These are phyloP conservation scores for Acleris emargana DNA, from an alignment of 2,888 invertebrate species.

Conservation along the genomic window DNA sequence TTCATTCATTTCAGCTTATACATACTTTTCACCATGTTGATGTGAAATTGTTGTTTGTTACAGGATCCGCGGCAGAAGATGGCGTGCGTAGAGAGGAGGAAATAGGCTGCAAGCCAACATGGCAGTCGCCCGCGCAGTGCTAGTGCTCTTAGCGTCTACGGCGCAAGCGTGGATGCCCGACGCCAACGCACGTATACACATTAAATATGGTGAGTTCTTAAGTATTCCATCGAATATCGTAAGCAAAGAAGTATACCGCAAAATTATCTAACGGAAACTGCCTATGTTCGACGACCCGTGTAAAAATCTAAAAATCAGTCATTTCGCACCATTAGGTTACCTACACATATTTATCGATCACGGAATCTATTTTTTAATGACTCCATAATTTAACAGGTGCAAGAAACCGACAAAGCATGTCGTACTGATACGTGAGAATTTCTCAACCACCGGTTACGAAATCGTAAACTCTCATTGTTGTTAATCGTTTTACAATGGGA, in stretches of 20 bases:
- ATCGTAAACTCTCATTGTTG: constrained; percentile 68
- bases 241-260: no score
- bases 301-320: not conserved
- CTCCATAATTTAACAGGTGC: constrained; percentile 50
- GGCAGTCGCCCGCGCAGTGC: constrained; percentile 81
- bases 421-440: constrained; percentile 70
- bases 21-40: not conserved
- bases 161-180: constrained; percentile 89
- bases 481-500: constrained; percentile 67
- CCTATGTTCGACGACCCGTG: no score
- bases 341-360: constrained; percentile 10
- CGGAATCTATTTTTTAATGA: constrained; percentile 32
- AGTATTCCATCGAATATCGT: no score
- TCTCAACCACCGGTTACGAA: constrained; percentile 71
- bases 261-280: no score
- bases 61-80: constrained; percentile 64
- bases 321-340: constrained; percentile 27
- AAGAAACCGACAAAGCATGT: constrained; percentile 44
- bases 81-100: constrained; percentile 70
- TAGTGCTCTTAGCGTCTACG: constrained; percentile 81
- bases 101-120: constrained; percentile 64
- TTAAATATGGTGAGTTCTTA: constrained; percentile 81
- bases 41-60: constrained; percentile 48
- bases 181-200: constrained; percentile 86
- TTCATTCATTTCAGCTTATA: no score